Percentiles rank a stretch among this genome's conserved stretches.
These are phyloP conservation scores for Tipula helvola DNA, from an alignment of 2,888 invertebrate species.

Conservation along the genomic window DNA sequence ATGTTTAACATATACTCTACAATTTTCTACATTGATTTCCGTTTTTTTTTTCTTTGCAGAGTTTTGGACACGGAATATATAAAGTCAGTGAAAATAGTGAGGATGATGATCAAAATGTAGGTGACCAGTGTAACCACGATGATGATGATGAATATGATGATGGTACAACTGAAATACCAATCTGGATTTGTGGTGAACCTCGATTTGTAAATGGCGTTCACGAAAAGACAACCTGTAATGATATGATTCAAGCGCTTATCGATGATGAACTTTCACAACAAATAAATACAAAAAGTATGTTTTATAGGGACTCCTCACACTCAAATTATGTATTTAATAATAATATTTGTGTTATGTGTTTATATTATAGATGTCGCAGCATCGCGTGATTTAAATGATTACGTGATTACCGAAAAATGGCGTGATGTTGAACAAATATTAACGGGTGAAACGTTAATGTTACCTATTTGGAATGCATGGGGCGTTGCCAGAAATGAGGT, in stretches of 20 bases:
- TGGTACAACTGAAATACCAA: constrained; percentile 27
- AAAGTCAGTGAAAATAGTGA: neutral
- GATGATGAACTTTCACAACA: constrained; percentile 27
- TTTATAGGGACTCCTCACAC: neutral
- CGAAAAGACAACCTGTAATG: constrained; percentile 32
- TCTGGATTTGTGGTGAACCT: constrained; percentile 30
- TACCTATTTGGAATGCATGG: constrained; percentile 73
- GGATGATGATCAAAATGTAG: neutral
- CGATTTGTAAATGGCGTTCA: constrained; percentile 33
- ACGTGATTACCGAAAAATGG: constrained; percentile 67
- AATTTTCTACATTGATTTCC: neutral
- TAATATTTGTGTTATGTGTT: constrained; percentile 8
- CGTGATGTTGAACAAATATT: constrained; percentile 62
- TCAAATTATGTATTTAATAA: neutral
- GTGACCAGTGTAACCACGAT: neutral
- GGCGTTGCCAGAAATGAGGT: constrained; percentile 55
- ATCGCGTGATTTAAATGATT: constrained; percentile 41
- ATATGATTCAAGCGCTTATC: constrained; percentile 34
- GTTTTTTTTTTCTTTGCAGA: neutral
- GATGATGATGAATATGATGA: constrained; percentile 19
- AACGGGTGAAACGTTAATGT: constrained; percentile 55
- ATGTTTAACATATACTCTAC: neutral
- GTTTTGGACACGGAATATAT: neutral
- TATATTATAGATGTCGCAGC: constrained; percentile 26
- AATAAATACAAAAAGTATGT: neutral